phyloP scores from a whole-genome alignment of 2,113 vertebrate species.

The Tetrax tetrax region DNA sequence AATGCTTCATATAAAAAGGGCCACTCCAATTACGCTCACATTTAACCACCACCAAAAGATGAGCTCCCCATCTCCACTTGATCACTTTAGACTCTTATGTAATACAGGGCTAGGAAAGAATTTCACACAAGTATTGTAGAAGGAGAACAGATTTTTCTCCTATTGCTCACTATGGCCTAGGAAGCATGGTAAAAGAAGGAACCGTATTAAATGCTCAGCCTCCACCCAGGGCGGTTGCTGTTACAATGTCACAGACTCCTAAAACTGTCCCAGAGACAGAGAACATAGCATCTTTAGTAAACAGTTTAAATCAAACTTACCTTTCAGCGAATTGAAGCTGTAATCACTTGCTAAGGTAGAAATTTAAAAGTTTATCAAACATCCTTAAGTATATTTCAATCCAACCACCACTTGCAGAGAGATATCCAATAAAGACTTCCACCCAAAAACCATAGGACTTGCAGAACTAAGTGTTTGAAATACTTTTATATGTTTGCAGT shows the following conservation, averaged over 20 bases:
- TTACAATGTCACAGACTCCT: not conserved
- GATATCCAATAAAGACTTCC: not conserved
- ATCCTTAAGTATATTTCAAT: not conserved
- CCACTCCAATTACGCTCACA: fast-evolving
- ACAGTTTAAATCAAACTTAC: slow-evolving; percentile 67
- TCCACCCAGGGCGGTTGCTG: not conserved
- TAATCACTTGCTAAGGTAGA: slow-evolving; percentile 80
- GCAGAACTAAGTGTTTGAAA: not conserved
- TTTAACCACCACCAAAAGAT: not conserved
- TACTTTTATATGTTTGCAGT: not conserved
- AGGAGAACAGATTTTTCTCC: not conserved
- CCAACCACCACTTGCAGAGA: not conserved
- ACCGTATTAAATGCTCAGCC: not conserved
- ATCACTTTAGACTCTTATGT: not conserved
- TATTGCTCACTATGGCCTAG: not conserved
- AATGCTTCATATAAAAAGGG: not conserved
- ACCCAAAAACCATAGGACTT: not conserved
- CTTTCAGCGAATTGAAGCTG: slow-evolving; percentile 87
- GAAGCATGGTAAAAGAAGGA: not conserved
- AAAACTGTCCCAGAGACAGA: not conserved
- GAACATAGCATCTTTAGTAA: not conserved
- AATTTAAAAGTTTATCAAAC: not conserved
- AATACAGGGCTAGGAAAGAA: not conserved
- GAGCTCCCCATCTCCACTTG: not conserved
- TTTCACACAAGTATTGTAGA: not conserved